Percentiles rank a stretch among this genome's conserved stretches.
Conservation (phyloP, 2,888 invertebrate species). For the Leucoptera coffeella region DNA sequence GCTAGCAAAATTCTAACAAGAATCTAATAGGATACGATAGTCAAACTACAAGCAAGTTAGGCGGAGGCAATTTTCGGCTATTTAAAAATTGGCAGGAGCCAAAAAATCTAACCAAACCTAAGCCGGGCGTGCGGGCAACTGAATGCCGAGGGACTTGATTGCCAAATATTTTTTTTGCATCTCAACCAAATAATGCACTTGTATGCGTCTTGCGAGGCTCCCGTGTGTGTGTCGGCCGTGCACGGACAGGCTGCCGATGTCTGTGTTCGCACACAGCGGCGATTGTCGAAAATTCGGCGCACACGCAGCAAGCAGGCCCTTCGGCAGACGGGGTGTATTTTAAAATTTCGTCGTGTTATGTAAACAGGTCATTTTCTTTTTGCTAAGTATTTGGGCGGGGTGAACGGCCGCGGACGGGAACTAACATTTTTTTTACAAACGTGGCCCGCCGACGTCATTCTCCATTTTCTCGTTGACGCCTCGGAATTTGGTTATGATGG, state of each 20-base stretch:
- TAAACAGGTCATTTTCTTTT: slow-evolving; percentile 40
- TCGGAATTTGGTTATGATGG: no score
- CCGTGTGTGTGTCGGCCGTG: slow-evolving; percentile 51
- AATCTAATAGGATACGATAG: slow-evolving; percentile 11
- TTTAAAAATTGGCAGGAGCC: slow-evolving; percentile 47
- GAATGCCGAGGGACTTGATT: slow-evolving; percentile 53
- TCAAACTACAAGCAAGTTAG: no score
- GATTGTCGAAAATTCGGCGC: slow-evolving; percentile 28
- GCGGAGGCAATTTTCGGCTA: no score
- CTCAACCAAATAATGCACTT: slow-evolving; percentile 55
- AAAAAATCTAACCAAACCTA: slow-evolving; percentile 55
- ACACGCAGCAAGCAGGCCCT: slow-evolving; percentile 34
- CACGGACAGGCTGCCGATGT: slow-evolving; percentile 40
- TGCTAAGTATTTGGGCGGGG: slow-evolving; percentile 39
- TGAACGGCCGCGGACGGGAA: slow-evolving; percentile 43
- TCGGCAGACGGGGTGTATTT: slow-evolving; percentile 22
- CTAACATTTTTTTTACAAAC: slow-evolving; percentile 51
- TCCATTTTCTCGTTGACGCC: no score
- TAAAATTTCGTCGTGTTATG: slow-evolving; percentile 43
- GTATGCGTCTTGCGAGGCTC: slow-evolving; percentile 53
- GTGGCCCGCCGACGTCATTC: no score
- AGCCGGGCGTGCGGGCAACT: slow-evolving; percentile 52
- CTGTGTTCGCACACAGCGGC: slow-evolving; percentile 33
- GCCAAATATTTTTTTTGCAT: slow-evolving; percentile 56
- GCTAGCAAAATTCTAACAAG: slow-evolving; percentile 21